Percentiles rank a stretch among this genome's conserved stretches.
Evolutionary conservation across 2,797 vertebrate genomes (phyloP).

Genomic region (Microctenopoma lineatum): DNA sequence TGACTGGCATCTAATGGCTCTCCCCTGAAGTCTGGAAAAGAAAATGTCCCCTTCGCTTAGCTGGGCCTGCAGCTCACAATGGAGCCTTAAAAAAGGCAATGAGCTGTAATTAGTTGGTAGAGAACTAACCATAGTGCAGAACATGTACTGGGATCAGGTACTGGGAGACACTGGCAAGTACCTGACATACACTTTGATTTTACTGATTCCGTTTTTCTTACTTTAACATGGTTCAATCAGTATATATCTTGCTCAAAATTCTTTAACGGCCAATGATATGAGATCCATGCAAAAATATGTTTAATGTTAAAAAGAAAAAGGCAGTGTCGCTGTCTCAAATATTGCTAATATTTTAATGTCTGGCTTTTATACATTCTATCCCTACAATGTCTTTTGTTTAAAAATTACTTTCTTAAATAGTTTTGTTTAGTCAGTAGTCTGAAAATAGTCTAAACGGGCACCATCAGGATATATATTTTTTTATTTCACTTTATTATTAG

Average conservation of each 20-base stretch:
- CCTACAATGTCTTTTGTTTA: not conserved
- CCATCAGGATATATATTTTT: not conserved
- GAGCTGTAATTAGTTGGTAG: conserved; percentile 75
- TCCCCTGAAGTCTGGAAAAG: conserved; percentile 48
- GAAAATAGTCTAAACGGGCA: not conserved
- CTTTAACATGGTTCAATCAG: too few relatives aligned
- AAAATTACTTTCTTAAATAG: not conserved
- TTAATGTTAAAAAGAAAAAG: not conserved
- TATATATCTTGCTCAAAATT: too few relatives aligned
- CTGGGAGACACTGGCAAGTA: conserved; percentile 9
- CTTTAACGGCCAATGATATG: too few relatives aligned
- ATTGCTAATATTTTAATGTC: not conserved
- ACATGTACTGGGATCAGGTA: conserved; percentile 41
- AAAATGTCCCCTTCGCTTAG: conserved; percentile 62
- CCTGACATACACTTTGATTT: too few relatives aligned
- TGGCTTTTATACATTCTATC: not conserved
- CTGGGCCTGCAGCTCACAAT: conserved; percentile 44
- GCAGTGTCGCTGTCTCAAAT: not conserved
- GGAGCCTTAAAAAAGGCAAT: conserved; percentile 61
- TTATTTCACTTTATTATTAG: not conserved
- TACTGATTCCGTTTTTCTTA: too few relatives aligned
- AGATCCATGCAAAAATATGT: not conserved
- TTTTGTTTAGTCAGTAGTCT: not conserved
- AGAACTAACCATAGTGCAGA: conserved; percentile 59
- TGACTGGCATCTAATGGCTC: conserved; percentile 71